These are phyloP conservation scores for Anolis carolinensis DNA, from an alignment of 2,113 vertebrate genomes.

Conservation along the genomic window DNA sequence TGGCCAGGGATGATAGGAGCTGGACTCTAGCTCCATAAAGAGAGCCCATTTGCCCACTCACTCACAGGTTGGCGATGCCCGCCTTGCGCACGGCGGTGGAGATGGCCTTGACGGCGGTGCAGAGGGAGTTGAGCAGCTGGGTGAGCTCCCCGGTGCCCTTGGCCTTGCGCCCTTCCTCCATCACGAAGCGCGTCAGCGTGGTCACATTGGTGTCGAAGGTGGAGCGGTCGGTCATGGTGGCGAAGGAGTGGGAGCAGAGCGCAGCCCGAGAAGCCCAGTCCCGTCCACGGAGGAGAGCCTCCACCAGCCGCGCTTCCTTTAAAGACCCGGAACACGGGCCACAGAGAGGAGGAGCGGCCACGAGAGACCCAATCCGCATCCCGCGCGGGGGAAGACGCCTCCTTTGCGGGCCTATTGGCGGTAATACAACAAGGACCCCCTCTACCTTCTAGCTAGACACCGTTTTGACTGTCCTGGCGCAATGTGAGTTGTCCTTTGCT, in stretches of 20 bases:
- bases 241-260: rapidly evolving
- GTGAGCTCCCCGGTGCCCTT: slow-evolving; percentile 90
- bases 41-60: slow-evolving; percentile 31
- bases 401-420: background rate
- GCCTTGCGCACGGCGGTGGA: slow-evolving; percentile 94
- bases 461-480: too few relatives aligned
- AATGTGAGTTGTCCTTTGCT: too few relatives aligned
- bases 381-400: background rate
- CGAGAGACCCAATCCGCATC: too few relatives aligned
- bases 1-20: too few relatives aligned
- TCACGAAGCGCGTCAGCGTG: slow-evolving; percentile 93
- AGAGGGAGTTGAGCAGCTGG: slow-evolving; percentile 92
- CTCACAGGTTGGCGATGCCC: slow-evolving; percentile 93
- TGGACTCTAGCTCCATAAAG: too few relatives aligned
- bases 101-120: slow-evolving; percentile 94
- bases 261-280: rapidly evolving
- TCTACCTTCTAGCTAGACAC: too few relatives aligned
- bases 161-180: slow-evolving; percentile 91
- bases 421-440: too few relatives aligned
- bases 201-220: slow-evolving; percentile 90
- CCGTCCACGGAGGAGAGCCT: too few relatives aligned
- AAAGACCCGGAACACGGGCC: too few relatives aligned
- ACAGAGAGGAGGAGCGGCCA: too few relatives aligned
- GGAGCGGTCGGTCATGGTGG: slow-evolving; percentile 84
- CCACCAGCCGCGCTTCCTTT: too few relatives aligned